phyloP scores from a whole-genome alignment of 1,140 invertebrate species.

The Neotoxoptera formosana region DNA sequence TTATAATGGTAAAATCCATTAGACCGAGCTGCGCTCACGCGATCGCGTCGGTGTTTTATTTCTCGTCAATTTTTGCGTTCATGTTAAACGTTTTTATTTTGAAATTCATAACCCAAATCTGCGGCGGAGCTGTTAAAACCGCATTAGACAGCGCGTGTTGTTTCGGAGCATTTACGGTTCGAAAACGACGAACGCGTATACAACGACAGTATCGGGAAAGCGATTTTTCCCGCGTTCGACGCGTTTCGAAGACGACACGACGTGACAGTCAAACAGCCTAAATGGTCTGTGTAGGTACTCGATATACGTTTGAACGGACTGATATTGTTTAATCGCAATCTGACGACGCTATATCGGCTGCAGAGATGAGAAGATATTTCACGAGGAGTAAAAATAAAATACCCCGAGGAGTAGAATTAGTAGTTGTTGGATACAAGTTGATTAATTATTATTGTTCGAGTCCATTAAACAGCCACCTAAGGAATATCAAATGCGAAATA shows the following conservation, averaged over 20 bases:
- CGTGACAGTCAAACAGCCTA: not conserved
- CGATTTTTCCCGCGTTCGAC: not conserved
- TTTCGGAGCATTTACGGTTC: not conserved
- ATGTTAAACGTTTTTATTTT: not conserved
- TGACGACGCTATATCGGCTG: not conserved
- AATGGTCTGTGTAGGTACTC: not conserved
- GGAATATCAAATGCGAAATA: not conserved
- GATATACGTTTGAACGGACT: not conserved
- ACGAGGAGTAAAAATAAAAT: not conserved
- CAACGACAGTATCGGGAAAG: not conserved
- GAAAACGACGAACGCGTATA: not conserved
- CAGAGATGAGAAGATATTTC: not conserved
- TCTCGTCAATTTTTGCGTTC: not conserved
- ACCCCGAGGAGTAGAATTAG: not conserved
- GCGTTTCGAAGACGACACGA: not conserved
- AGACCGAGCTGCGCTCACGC: not conserved
- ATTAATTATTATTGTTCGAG: not conserved
- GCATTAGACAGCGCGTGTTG: not conserved
- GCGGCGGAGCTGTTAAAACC: not conserved
- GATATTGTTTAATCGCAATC: not conserved
- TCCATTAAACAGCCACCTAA: not conserved
- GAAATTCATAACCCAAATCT: not conserved
- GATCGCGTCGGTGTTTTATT: not conserved
- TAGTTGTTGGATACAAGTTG: not conserved
- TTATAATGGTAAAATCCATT: constrained; percentile 32